Evolutionary conservation across 2,113 vertebrate species (phyloP).

Genomic region (Actenoides hombroni): DNA sequence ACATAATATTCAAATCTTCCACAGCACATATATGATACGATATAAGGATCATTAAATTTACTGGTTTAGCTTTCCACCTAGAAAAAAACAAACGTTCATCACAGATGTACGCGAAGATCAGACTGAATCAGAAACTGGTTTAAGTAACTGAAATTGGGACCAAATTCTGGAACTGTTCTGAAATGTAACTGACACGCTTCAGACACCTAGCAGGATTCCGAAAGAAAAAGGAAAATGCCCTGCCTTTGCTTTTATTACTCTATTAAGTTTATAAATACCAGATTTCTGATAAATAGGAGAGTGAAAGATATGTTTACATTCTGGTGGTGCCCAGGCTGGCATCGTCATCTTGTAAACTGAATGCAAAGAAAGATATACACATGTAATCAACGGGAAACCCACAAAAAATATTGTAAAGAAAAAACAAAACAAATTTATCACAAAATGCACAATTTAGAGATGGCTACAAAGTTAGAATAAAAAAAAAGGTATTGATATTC

Average conservation of each 20-base stretch:
- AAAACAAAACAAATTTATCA: not conserved
- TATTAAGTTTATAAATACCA: not conserved
- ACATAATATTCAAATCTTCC: not conserved
- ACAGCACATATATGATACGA: fast-evolving
- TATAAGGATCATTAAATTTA: not conserved
- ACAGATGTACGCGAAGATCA: not conserved
- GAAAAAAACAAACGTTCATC: not conserved
- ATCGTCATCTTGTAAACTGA: not conserved
- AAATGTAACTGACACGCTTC: not conserved
- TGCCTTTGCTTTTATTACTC: not conserved
- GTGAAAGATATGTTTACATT: not conserved
- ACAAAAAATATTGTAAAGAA: not conserved
- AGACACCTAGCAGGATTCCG: not conserved
- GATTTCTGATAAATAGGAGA: not conserved
- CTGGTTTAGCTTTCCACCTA: not conserved
- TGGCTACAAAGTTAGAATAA: not conserved
- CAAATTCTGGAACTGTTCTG: not conserved
- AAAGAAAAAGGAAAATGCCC: not conserved
- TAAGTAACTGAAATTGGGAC: not conserved
- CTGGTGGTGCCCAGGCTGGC: not conserved
- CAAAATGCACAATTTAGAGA: not conserved
- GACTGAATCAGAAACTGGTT: not conserved
- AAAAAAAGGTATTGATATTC: not conserved
- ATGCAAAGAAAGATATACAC: not conserved
- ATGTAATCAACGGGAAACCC: not conserved